Base-by-base conservation (phyloP, 2,113 vertebrate species). In the Pogonocichla stellata region DNA sequence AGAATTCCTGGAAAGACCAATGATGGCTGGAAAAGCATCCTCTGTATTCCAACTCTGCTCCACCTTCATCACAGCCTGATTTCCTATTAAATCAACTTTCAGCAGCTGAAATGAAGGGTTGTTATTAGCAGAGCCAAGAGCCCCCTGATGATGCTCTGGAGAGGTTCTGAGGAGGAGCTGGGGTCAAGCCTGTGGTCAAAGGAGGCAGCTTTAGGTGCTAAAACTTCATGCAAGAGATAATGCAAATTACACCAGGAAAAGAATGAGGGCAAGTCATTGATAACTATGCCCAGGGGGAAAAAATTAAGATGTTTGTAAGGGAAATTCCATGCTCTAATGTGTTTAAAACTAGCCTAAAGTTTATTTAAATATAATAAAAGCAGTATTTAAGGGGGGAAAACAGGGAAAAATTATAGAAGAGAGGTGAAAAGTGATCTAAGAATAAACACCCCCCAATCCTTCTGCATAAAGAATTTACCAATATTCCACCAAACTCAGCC, bases 101-200 rank as follows among this genome's bases (percentile, higher is more conserved):
- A 97, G 88, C 92, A 92, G 97, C 93, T 94, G 91, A 97, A 98
- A 98, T 97, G 95, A 98, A 97, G 85, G 77, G 93, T 8, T 96
- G 96, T 97, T 97, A 97, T 98, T 96, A 98, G 98, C 79, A 93
- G 95, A 97, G 94, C 95, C 98, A 98, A 98, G 97, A 98, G 95
- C 74, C 94, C 83, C 96, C 96, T 92, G 94, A 97, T 97, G 97
- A 97, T 81, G 66, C 97, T 97, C 96, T 8, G 53, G 96, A 98
- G 98, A 97, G 96, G 72, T 97, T 97, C 96, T 96, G 92, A 94
- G 92, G 45, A 90, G 79, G 93, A 81, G 91, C 83, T 75, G 64
- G 95, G 98, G 98, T 99, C 98, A 99, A 99, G 98, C 97, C 96
- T 5, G 67, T 93, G 96, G 95, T 96, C 93, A 99, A 98, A 99